Conservation (phyloP, 2,888 invertebrate species). For the Troides aeacus region DNA sequence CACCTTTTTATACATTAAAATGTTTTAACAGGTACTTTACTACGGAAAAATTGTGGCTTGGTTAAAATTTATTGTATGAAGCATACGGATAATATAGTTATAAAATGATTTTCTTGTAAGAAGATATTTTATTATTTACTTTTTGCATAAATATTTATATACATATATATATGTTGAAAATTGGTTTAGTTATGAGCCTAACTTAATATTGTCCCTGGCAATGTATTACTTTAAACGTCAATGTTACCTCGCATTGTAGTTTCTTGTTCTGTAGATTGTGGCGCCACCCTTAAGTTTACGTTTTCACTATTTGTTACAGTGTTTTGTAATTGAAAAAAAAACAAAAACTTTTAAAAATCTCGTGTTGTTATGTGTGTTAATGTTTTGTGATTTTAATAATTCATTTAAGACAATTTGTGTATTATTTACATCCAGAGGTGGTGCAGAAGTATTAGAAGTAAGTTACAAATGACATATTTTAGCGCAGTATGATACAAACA, state of each 20-base stretch:
- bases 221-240: constrained; percentile 9
- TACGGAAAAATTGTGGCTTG: no score
- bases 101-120: no score
- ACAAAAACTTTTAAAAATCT: constrained; percentile 38
- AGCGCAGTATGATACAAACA: constrained; percentile 46
- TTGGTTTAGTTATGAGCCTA: neutral
- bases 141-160: no score
- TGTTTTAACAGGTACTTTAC: no score
- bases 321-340: constrained; percentile 44
- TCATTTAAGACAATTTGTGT: constrained; percentile 17
- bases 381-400: constrained; percentile 26
- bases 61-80: no score
- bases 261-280: constrained; percentile 9
- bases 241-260: constrained; percentile 6
- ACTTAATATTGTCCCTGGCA: constrained; percentile 3
- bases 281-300: constrained; percentile 26
- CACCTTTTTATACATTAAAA: no score
- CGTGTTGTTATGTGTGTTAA: constrained; percentile 34
- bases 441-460: constrained; percentile 34
- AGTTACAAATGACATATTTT: constrained; percentile 38
- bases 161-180: no score
- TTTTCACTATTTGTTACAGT: constrained; percentile 46
- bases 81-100: no score
- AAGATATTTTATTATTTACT: neutral
- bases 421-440: constrained; percentile 21